Evolutionary conservation across 2,113 vertebrate species (phyloP), one percentile per base, ranked within the genome.

Genomic region (Phalacrocorax aristotelis): DNA sequence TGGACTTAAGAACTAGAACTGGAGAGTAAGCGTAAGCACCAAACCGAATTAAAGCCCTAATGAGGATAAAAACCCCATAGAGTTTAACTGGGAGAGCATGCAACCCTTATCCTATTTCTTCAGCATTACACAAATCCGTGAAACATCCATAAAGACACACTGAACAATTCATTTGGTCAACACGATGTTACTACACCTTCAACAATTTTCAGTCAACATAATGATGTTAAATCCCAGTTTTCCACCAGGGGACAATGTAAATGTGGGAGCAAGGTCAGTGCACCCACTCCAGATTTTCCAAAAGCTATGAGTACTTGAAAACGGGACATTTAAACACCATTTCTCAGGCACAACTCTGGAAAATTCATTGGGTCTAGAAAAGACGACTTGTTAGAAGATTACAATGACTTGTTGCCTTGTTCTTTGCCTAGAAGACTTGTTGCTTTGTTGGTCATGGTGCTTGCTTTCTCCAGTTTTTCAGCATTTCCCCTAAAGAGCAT

Each of bases 251-350:
- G 10, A 61, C 36, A 65, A 32, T 0, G 1, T 1, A 32, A 54
- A 69, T 0, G 0, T 5, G 9, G 21, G 44, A 46, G 10, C 0
- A 2, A 75, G 30, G 34, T 27, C 48, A 90, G 22, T 5, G 8
- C 20, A 30, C 15, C 4, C 14, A 4, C 19, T 87, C n/a, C 13
- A 61, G n/a, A 69, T 44, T 29, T 79, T 51, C 36, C 52, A 65
- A 55, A 58, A 70, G 46, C 44, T 13, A 1, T 1, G 10, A 72
- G 10, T 26, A 42, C 72, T 82, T 87, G 72, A 57, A 82, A 83
- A 65, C 0, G 3, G 34, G 26, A 49, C 7, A 32, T 71, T 83
- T 66, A 51, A 90, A 83, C 8, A 49, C 7, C 38, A 27, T 44
- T 91, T 78, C 26, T 32, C 60, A 36, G 25, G 30, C 23, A 66